Base-by-base conservation (phyloP, 2,797 vertebrate species). In the Merluccius polli region DNA sequence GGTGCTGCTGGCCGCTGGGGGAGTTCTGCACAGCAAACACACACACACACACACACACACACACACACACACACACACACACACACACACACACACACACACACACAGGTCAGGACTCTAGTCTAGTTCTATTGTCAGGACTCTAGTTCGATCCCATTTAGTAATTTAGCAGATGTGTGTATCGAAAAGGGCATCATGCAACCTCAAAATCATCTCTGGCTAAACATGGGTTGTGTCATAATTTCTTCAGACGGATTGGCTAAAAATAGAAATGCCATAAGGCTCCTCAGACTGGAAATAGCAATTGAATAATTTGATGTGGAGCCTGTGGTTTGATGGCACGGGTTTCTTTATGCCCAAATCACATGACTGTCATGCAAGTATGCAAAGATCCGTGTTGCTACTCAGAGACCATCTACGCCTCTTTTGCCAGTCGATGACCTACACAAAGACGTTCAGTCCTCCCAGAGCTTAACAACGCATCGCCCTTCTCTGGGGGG, bases 1-100 rank as follows among this genome's bases (percentile, higher is more conserved):
- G 83, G 94, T 89, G 84, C 93, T 87, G 92, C 93, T 90, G 84
- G 93, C 94, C 71, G 82, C 91, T 85, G 94, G 86, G 79, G 95
- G 93, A 88, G 95, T 96, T 93, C 98, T 69, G 67, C 12, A 24
- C 16, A 8, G 33, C 33, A 8, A 3, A 8, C 33, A 8, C 33
- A 35, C 33, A 35, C 33, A 35, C 33, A 35, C 33, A 35, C 33
- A 8, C 33, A 35, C 33, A 35, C 33, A 35, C 8, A 35, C 33
- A 8, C 3, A 35, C 33, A 35, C 33, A 35, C 33, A 35, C 33
- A 35, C 33, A 35, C 33, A 35, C 33, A 35, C 33, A 35, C n/a
- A n/a, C n/a, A n/a, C n/a, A n/a, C n/a, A n/a, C n/a, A n/a, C n/a
- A n/a, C n/a, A n/a, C n/a, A n/a, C n/a, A n/a, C n/a, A n/a, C 2